Conservation (phyloP, 2,888 invertebrate genomes). For the Acronicta leporina region DNA sequence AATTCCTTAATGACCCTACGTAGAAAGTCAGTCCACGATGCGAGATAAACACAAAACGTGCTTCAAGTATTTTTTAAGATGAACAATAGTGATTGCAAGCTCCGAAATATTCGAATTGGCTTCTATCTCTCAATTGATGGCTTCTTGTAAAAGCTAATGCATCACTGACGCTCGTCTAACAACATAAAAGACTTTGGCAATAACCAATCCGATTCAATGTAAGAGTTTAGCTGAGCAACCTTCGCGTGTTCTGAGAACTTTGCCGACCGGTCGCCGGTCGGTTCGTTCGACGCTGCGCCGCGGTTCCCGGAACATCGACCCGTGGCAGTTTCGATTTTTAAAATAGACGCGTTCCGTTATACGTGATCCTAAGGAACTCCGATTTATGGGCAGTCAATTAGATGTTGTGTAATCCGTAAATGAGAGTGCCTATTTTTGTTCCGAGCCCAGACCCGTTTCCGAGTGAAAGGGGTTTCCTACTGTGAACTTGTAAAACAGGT, state of each 20-base stretch:
- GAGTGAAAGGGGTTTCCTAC: conserved; percentile 84
- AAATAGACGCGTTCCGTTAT: conserved; percentile 83
- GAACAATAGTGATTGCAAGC: conserved; percentile 42
- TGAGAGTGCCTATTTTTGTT: conserved; percentile 79
- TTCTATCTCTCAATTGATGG: conserved; percentile 66
- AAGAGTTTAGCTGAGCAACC: conserved; percentile 79
- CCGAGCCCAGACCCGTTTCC: conserved; percentile 67
- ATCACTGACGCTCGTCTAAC: conserved; percentile 57
- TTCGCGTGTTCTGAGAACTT: conserved; percentile 81
- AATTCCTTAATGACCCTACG: conserved; percentile 67
- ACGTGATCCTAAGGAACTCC: conserved; percentile 65
- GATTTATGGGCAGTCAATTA: conserved; percentile 79
- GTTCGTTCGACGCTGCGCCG: conserved; percentile 64
- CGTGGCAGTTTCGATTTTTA: conserved; percentile 80
- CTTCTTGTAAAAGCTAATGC: conserved; percentile 65
- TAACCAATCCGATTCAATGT: conserved; percentile 76
- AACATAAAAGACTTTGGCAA: conserved; percentile 73
- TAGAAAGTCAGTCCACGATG: conserved; percentile 63
- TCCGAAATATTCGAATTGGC: conserved; percentile 60
- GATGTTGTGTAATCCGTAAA: conserved; percentile 79
- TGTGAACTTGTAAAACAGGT: conserved; percentile 72
- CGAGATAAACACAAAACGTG: conserved; percentile 61
- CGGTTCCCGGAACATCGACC: conserved; percentile 77
- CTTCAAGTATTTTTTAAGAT: conserved; percentile 54
- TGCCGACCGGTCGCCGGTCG: conserved; percentile 71